Base-by-base conservation (phyloP, 2,888 invertebrate species). In the Idaea biselata region DNA sequence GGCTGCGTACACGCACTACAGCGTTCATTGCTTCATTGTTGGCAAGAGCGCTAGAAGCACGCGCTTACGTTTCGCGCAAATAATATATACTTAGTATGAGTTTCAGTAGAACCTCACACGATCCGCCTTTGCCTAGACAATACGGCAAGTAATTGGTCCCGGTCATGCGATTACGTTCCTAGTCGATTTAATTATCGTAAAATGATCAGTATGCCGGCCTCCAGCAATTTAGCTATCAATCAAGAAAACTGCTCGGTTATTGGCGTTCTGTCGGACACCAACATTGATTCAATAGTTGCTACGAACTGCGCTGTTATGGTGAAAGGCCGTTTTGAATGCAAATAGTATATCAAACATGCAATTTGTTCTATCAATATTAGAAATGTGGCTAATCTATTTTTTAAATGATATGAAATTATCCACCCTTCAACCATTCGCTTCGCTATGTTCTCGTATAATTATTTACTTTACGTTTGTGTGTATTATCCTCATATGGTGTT, bases 111-210 rank as follows among this genome's bases (percentile, higher is more conserved):
- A 68, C 67, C 65, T 66, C 84, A 86, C 88, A 87, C 86, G 89
- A 83, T 84, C 83, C 84, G 83, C 86, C 84, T 86, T 80, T 85
- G 88, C 86, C 89, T 91, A 88, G 88, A 86, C 86, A 87, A 84
- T 25, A 25, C 75, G 74, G 75, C 81, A 66, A 79, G 85, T 93
- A 93, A 93, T 93, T 91, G 93, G 85, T 77, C 77, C 83, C 82
- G 85, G 91, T 91, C 93, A 93, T 91, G 93, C 93, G 89, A 93
- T 91, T 92, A 91, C 87, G 85, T 91, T 89, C 81, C 89, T 84
- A 84, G 86, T 78, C 87, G 83, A 92, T 92, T 93, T 93, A 93
- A 93, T 93, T 93, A 92, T 91, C 84, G 84, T 81, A 73, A 91
- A 92, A 92, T 91, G 87, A 93, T 92, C 91, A 83, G 83, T 86